Evolutionary conservation across 2,888 invertebrate genomes (phyloP), one percentile per base, ranked within the genome.

Genomic region (Theretra japonica): DNA sequence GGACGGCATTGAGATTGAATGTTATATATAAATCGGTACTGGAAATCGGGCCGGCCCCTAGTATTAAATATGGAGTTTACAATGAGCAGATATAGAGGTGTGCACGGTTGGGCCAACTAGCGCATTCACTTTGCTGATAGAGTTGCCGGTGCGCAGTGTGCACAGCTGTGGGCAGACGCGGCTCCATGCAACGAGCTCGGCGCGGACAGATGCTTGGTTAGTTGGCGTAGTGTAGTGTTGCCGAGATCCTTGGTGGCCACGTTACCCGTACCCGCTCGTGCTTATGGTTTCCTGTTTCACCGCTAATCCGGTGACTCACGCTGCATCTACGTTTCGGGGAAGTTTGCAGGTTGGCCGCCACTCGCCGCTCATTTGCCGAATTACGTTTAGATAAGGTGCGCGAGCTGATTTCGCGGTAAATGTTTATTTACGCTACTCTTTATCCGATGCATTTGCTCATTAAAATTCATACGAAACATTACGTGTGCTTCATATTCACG

Each of bases 321-420:
- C 48, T 65, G 65, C 65, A 65, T 65, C 15, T 7, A 19, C 53
- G 4, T 21, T 48, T 15, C 65, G 41, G 25, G 25, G 58, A 58
- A 58, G 25, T 58, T 58, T 23, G 48, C 48, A 65, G 17, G 23
- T 65, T 48, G 21, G 21, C 23, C 15, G 41, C 23, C 21, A 48
- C 48, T 65, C 15, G 41, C 23, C 41, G 48, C 48, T 65, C 65
- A 23, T 48, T 65, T 48, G 23, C n/a, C 65, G 23, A 23, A 23
- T 60, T 60, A 60, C 19, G 30, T 15, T 59, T 30, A 65, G 41
- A 65, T 65, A 21, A 30, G 11, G n/a, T 62, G 33, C 33, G 33
- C 17, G 41, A 15, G 6, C 11, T 8, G 41, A 65, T 65, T 65
- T 65, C 23, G 65, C 17, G 65, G 6, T 65, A 65, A 48, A 65